These are phyloP conservation scores for Octodon degus DNA, from an alignment of 2,113 vertebrate genomes.

Conservation along the genomic window DNA sequence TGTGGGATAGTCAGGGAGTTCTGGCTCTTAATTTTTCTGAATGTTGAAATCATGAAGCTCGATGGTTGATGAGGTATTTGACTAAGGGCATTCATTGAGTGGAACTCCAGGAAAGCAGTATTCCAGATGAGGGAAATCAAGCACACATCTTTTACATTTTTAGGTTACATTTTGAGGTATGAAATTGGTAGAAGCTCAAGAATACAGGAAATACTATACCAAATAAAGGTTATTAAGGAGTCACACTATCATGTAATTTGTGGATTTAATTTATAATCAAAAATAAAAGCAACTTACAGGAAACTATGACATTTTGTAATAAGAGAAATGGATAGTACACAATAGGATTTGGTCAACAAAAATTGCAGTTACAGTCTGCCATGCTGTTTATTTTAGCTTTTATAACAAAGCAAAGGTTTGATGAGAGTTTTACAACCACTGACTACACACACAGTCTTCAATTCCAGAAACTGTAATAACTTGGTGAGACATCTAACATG, in stretches of 20 bases:
- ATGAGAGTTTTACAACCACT: conserved; percentile 52
- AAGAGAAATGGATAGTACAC: not conserved
- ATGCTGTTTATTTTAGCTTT: conserved; percentile 82
- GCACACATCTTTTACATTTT: not conserved
- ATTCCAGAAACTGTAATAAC: conserved; percentile 65
- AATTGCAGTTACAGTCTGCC: conserved; percentile 66
- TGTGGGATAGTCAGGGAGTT: not conserved
- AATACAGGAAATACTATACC: conserved; percentile 25
- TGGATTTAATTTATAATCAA: conserved; percentile 64
- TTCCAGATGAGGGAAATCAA: not conserved
- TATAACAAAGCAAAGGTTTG: conserved; percentile 75
- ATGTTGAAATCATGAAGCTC: conserved; percentile 41
- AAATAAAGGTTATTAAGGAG: not conserved
- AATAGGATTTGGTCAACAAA: conserved; percentile 50
- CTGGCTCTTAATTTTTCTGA: not conserved
- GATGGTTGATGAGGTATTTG: not conserved
- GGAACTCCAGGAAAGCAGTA: conserved; percentile 25
- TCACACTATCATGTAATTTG: not conserved
- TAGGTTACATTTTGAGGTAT: not conserved
- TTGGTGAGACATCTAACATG: conserved; percentile 72
- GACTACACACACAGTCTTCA: conserved; percentile 62
- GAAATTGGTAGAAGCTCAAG: not conserved
- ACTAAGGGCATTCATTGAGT: not conserved
- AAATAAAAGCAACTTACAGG: conserved; percentile 46
- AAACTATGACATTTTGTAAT: conserved; percentile 69